A percentile compares a stretch with the other conserved stretches of the same genome.
Evolutionary conservation across 1,140 invertebrate species (phyloP).

Genomic region (Physella acuta): DNA sequence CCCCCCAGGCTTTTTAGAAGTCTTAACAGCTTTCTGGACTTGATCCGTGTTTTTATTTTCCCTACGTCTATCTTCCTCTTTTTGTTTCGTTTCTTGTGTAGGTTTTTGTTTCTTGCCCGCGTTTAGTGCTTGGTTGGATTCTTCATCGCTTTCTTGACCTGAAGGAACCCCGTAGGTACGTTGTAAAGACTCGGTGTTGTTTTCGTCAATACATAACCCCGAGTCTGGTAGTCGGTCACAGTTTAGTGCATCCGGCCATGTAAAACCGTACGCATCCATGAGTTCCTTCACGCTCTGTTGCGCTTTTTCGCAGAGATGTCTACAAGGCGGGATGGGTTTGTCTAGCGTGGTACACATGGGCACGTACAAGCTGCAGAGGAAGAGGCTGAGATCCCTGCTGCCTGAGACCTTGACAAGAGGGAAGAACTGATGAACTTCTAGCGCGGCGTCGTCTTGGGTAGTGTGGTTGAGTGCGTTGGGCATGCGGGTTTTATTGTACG

Average conservation of each 20-base stretch:
- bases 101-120: no score
- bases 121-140: not conserved
- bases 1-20: no score
- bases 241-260: constrained; percentile 90
- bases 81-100: not conserved
- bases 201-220: constrained; percentile 77
- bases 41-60: not conserved
- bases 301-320: constrained; percentile 51
- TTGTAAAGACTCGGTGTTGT: not conserved
- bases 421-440: constrained; percentile 89
- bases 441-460: constrained; percentile 90
- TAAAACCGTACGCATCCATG: constrained; percentile 88
- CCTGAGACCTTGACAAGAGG: constrained; percentile 93
- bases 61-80: not conserved
- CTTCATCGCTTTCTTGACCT: not conserved
- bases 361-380: constrained; percentile 93
- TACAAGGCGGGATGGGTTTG: constrained; percentile 81
- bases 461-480: constrained; percentile 90
- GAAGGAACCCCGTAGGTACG: not conserved
- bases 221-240: constrained; percentile 86
- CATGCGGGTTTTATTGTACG: constrained; percentile 94
- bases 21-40: no score
- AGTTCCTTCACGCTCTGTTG: constrained; percentile 79
- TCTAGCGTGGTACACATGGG: constrained; percentile 87
- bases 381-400: constrained; percentile 89